A percentile compares a stretch with the other conserved stretches of the same genome.
phyloP scores from a whole-genome alignment of 2,113 vertebrate genomes.

The Zingel zingel region DNA sequence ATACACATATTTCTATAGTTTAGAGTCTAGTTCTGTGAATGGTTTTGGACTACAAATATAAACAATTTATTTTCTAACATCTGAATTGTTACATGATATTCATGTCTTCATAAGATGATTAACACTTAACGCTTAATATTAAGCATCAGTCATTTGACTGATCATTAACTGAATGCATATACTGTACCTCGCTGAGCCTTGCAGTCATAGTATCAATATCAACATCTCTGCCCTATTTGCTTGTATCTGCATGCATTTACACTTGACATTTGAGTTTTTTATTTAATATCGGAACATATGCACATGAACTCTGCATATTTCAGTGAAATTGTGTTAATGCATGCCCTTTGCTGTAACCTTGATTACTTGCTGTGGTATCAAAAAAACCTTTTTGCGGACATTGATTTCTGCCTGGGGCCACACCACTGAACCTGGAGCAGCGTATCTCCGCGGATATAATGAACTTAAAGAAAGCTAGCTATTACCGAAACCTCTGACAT shows the following conservation, averaged over 20 bases:
- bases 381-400: constrained; percentile 79
- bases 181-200: constrained; percentile 24
- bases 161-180: constrained; percentile 44
- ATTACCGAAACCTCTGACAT: constrained; percentile 81
- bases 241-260: constrained; percentile 72
- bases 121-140: constrained; percentile 16
- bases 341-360: constrained; percentile 80
- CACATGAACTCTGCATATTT: constrained; percentile 81
- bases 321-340: constrained; percentile 76
- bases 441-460: constrained; percentile 76
- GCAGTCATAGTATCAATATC: constrained; percentile 53
- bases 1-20: background rate
- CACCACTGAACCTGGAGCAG: constrained; percentile 70
- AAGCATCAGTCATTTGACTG: constrained; percentile 41
- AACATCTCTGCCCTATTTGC: constrained; percentile 53
- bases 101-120: constrained; percentile 19
- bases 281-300: constrained; percentile 80
- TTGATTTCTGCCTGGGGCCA: constrained; percentile 81
- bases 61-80: constrained; percentile 8
- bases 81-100: background rate
- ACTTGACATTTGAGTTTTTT: constrained; percentile 82
- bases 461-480: constrained; percentile 78
- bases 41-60: background rate
- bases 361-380: constrained; percentile 79
- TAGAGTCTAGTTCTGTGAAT: background rate